Percentiles rank a stretch among this genome's conserved stretches.
These are phyloP conservation scores for Falco punctatus DNA, from an alignment of 2,113 vertebrate genomes.

Conservation along the genomic window DNA sequence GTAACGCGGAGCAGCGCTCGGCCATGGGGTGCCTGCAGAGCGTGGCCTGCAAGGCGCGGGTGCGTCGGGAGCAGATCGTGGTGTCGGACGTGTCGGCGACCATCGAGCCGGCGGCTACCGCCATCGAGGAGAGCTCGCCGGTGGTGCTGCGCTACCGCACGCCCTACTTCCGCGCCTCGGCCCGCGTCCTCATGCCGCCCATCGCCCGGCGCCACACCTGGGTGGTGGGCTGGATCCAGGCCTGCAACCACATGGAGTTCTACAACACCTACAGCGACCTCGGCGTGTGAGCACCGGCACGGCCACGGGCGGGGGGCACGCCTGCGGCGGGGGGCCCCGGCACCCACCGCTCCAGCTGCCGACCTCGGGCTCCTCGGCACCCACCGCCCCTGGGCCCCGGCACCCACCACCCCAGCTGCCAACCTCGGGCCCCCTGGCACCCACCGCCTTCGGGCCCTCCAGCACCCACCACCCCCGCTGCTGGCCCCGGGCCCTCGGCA, in stretches of 20 bases:
- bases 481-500: too few species aligned
- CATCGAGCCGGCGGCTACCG: conserved; percentile 92
- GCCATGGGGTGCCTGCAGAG: conserved; percentile 96
- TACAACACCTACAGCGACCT: conserved; percentile 93
- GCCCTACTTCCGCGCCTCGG: conserved; percentile 95
- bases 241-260: conserved; percentile 98
- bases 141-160: conserved; percentile 97
- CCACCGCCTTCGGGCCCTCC: too few species aligned
- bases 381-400: too few species aligned
- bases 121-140: conserved; percentile 95
- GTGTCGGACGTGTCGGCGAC: conserved; percentile 93
- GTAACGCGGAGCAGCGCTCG: neutral
- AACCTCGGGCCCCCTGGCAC: too few species aligned
- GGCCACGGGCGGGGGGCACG: too few species aligned
- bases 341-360: too few species aligned
- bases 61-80: conserved; percentile 93
- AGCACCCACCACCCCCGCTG: too few species aligned
- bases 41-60: conserved; percentile 93
- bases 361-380: too few species aligned
- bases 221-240: conserved; percentile 98
- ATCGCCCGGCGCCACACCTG: conserved; percentile 92
- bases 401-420: too few species aligned
- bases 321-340: too few species aligned
- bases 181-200: conserved; percentile 92
- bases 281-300: conserved; percentile 25